Percentiles rank a stretch among this genome's conserved stretches.
Evolutionary conservation across 1,140 invertebrate species (phyloP).

Genomic region (Ostrea denselamellosa): DNA sequence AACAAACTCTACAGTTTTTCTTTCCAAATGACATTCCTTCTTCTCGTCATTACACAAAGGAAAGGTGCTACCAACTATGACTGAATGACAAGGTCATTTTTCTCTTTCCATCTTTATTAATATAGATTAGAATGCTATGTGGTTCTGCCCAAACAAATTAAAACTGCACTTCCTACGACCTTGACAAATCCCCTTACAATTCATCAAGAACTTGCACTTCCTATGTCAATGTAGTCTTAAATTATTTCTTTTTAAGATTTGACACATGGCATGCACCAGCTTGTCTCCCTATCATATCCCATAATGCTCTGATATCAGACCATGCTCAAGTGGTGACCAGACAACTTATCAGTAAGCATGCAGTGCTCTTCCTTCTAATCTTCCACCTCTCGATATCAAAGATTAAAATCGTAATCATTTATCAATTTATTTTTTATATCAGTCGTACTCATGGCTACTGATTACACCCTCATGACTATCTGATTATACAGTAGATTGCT

Average conservation of each 20-base stretch:
- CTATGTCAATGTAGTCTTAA: neutral
- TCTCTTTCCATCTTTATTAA: neutral
- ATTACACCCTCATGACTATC: neutral
- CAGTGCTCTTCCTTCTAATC: conserved; percentile 4
- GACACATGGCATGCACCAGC: neutral
- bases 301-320: neutral
- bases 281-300: neutral
- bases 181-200: neutral
- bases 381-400: neutral
- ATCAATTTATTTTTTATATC: conserved; percentile 35
- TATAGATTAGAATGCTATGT: neutral
- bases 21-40: neutral
- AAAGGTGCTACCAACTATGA: neutral
- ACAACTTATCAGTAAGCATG: conserved; percentile 11
- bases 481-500: neutral
- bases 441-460: neutral
- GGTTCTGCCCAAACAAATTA: neutral
- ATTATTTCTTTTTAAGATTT: neutral
- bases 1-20: neutral
- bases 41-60: neutral
- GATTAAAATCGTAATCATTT: neutral
- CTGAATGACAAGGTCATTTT: neutral
- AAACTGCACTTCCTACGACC: neutral
- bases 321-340: neutral
- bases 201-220: neutral